Conservation (phyloP, 2,797 vertebrate species). For the Sardinella longiceps region DNA sequence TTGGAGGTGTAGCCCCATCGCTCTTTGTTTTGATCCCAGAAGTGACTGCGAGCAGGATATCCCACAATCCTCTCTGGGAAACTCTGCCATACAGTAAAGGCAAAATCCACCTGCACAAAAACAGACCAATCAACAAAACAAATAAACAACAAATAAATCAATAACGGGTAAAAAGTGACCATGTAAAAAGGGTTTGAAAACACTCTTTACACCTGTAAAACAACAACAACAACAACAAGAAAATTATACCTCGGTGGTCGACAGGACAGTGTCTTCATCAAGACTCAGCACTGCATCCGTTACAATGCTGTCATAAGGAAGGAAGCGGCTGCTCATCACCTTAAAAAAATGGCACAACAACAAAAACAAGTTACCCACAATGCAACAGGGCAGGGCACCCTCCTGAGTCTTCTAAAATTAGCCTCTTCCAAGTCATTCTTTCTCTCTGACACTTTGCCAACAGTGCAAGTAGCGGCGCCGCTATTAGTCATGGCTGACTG, state of each 20-base stretch:
- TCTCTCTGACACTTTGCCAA: background rate
- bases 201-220: background rate
- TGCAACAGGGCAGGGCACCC: background rate
- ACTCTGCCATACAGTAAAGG: constrained; percentile 98
- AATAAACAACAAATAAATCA: background rate
- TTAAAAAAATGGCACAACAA: constrained; percentile 59
- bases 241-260: constrained; percentile 87
- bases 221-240: too few species aligned
- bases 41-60: constrained; percentile 97
- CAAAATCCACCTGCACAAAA: constrained; percentile 92
- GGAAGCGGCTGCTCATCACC: constrained; percentile 98
- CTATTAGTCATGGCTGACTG: background rate
- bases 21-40: constrained; percentile 97
- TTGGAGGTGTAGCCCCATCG: constrained; percentile 99
- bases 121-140: background rate
- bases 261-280: constrained; percentile 98
- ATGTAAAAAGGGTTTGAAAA: background rate
- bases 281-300: constrained; percentile 96
- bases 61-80: constrained; percentile 98
- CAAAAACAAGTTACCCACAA: constrained; percentile 8
- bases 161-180: background rate
- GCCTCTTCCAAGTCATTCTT: constrained; percentile 3
- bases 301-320: constrained; percentile 91
- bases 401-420: background rate
- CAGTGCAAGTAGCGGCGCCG: background rate